Base-by-base conservation (phyloP, 2,888 invertebrate species). In the Spodoptera littoralis region DNA sequence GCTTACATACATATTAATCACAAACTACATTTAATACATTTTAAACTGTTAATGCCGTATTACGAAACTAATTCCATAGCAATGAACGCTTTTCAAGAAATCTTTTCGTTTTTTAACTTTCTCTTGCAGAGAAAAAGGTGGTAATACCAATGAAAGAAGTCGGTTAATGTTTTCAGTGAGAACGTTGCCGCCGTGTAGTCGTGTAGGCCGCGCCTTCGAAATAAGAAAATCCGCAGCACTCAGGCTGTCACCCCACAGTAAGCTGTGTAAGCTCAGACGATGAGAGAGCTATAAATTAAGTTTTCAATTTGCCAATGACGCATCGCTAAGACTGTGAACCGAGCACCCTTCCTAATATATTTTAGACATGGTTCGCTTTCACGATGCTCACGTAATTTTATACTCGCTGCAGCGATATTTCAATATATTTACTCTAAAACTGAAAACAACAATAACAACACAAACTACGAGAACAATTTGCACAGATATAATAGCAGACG, bases 221-320 rank as follows among this genome's bases (percentile, higher is more conserved):
- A 83, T 85, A 85, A 86, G 83, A 83, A 86, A 87, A 87, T 86
- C 84, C 82, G 56, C 76, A 80, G 82, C 81, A 84, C 84, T 84
- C 75, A 70, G 79, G 75, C 79, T 88, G 89, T 86, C 90, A 85
- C 79, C 79, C 75, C 46, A 76, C 79, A 79, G 86, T 86, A 88
- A 87, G 87, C 88, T 87, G 83, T 81, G 82, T 88, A 88, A 88
- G 88, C 90, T 86, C 86, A 84, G 80, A 82, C 85, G 84, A 83
- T 85, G 83, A 81, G 82, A 86, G 84, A 82, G 82, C 87, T 82
- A 88, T 90, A 90, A 90, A 90, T 90, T 90, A 88, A 85, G 84
- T 89, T 90, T 90, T 88, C 90, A 90, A 90, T 90, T 90, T 90
- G 83, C 89, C 89, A 90, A 89, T 90, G 90, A 90, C 90, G 86